phyloP scores from a whole-genome alignment of 30 jellyfish, hydroid and myxozoan genomes.

The Euphysa ruthae region DNA sequence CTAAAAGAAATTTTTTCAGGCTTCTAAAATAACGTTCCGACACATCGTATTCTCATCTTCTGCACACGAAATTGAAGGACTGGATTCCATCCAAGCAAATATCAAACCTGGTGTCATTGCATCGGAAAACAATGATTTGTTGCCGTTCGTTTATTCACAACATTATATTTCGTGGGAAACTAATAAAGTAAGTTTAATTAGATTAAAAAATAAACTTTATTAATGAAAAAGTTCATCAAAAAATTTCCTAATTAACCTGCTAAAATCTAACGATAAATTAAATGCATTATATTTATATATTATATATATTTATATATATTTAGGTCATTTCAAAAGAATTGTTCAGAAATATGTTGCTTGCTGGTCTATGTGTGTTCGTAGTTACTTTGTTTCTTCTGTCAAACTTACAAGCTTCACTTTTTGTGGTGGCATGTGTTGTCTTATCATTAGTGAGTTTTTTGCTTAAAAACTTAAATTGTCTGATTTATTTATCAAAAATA shows the following conservation, averaged over 20 bases:
- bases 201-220: no score
- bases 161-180: constrained; percentile 8
- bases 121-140: neutral
- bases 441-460: constrained; percentile 12
- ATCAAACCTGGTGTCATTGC: neutral
- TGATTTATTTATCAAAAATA: no score
- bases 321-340: constrained; percentile 14
- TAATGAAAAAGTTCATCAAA: no score
- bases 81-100: constrained; percentile 5
- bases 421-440: constrained; percentile 25
- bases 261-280: no score
- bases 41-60: neutral
- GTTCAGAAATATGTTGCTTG: constrained; percentile 7
- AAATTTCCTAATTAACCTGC: no score
- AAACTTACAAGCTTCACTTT: neutral
- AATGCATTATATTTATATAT: no score
- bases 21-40: neutral
- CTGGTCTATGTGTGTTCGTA: constrained; percentile 16
- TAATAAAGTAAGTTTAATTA: neutral
- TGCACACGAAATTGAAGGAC: neutral
- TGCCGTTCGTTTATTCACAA: constrained; percentile 2
- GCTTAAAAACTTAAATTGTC: no score
- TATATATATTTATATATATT: no score
- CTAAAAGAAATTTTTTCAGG: no score
- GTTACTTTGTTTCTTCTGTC: constrained; percentile 19